Evolutionary conservation across 2,113 vertebrate genomes (phyloP).

Genomic region (Lichenostomus cassidix): DNA sequence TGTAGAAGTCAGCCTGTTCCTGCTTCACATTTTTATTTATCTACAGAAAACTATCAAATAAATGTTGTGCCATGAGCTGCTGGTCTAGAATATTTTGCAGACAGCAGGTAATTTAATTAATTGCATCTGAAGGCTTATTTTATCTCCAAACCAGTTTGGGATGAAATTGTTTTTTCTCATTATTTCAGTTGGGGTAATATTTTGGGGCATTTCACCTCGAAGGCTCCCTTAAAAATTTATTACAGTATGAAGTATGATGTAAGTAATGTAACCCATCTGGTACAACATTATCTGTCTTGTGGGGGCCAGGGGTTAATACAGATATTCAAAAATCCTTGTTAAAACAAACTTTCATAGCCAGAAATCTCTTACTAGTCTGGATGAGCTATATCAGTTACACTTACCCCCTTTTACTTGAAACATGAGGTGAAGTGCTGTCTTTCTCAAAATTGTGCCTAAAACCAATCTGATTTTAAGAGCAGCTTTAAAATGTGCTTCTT

Average conservation of each 20-base stretch:
- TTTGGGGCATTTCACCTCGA: not conserved
- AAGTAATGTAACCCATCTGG: not conserved
- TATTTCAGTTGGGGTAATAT: not conserved
- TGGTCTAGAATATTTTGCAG: not conserved
- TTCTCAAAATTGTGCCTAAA: constrained; percentile 3
- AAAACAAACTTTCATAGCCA: not conserved
- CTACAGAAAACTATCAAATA: not conserved
- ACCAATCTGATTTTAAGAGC: constrained; percentile 31
- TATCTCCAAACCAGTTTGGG: not conserved
- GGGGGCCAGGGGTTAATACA: not conserved
- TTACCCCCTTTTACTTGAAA: not conserved
- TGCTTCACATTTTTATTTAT: not conserved
- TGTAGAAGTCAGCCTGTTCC: not conserved
- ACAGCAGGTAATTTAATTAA: not conserved
- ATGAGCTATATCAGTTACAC: not conserved
- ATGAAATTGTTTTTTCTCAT: not conserved
- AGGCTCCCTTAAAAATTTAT: not conserved
- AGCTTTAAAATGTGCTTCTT: constrained; percentile 23
- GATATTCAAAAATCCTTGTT: not conserved
- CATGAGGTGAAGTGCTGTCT: not conserved
- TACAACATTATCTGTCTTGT: not conserved
- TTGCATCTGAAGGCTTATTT: not conserved
- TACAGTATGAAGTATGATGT: not conserved
- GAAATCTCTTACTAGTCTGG: not conserved
- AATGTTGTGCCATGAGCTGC: not conserved